Evolutionary conservation across 2,888 invertebrate species (phyloP).

Genomic region (Trichogramma evanescens): DNA sequence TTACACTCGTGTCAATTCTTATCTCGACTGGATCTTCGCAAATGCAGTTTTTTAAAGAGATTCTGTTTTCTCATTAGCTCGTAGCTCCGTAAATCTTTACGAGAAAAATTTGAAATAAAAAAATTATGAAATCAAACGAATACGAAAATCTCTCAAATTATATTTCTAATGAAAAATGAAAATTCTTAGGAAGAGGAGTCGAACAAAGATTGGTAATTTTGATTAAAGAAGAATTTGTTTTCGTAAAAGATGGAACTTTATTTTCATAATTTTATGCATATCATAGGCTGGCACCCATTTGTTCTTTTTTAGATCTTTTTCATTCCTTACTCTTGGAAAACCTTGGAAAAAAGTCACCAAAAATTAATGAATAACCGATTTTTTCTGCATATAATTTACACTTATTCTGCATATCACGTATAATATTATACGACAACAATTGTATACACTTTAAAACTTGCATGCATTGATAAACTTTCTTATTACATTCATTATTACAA

Average conservation of each 20-base stretch:
- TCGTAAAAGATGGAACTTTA: constrained; percentile 40
- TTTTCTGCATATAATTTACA: too few species aligned
- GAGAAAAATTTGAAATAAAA: background rate
- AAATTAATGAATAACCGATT: too few species aligned
- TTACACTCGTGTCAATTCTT: constrained; percentile 68
- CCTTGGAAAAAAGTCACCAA: too few species aligned
- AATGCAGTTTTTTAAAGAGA: constrained; percentile 50
- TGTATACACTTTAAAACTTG: too few species aligned
- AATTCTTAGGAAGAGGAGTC: background rate
- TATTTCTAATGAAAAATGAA: too few species aligned
- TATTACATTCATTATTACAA: too few species aligned
- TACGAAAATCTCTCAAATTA: too few species aligned
- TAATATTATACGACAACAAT: too few species aligned
- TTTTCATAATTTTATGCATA: constrained; percentile 29
- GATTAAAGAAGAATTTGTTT: background rate
- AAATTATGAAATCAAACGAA: background rate
- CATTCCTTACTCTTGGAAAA: background rate
- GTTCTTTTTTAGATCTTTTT: constrained; percentile 12
- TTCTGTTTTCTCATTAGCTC: too few species aligned
- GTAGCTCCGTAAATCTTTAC: too few species aligned
- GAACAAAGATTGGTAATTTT: background rate
- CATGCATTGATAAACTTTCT: too few species aligned
- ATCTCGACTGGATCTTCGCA: constrained; percentile 63
- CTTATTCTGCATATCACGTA: too few species aligned
- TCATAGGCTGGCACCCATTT: constrained; percentile 31